phyloP scores from a whole-genome alignment of 2,113 vertebrate genomes.

The Microcebus griseorufus region DNA sequence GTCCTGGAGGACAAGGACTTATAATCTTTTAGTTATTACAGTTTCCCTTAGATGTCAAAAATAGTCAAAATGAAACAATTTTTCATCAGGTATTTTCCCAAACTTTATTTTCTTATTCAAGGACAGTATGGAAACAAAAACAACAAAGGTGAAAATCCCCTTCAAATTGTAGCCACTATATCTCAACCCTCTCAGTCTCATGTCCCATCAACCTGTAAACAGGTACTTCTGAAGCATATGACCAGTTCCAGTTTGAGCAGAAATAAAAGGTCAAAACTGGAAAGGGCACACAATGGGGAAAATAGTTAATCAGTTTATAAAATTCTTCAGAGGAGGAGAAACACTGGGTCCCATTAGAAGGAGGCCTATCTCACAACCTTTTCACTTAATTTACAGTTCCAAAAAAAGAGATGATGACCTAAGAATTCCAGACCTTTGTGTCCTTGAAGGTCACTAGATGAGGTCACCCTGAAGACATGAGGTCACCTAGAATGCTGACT shows the following conservation, averaged over 20 bases:
- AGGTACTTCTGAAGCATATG: not conserved
- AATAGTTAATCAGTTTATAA: not conserved
- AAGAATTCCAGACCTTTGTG: not conserved
- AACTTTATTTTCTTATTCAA: not conserved
- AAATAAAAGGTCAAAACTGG: not conserved
- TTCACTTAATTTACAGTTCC: not conserved
- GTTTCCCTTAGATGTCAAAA: not conserved
- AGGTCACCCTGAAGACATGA: conserved; percentile 33
- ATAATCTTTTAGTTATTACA: not conserved
- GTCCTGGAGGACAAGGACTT: not conserved
- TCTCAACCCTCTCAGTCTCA: not conserved
- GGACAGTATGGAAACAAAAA: not conserved
- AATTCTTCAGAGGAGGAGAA: not conserved
- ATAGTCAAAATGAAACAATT: not conserved
- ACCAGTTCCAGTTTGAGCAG: not conserved
- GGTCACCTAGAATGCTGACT: conserved; percentile 1
- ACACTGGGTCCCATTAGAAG: not conserved
- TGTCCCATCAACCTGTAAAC: not conserved
- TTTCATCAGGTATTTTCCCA: conserved; percentile 26
- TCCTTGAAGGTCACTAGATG: not conserved
- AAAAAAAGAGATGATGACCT: not conserved
- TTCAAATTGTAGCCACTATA: not conserved
- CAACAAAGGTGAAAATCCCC: not conserved
- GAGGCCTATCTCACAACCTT: not conserved
- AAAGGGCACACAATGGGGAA: not conserved